Base-by-base conservation (phyloP, 2,797 vertebrate species). In the Poeciliopsis turneri region DNA sequence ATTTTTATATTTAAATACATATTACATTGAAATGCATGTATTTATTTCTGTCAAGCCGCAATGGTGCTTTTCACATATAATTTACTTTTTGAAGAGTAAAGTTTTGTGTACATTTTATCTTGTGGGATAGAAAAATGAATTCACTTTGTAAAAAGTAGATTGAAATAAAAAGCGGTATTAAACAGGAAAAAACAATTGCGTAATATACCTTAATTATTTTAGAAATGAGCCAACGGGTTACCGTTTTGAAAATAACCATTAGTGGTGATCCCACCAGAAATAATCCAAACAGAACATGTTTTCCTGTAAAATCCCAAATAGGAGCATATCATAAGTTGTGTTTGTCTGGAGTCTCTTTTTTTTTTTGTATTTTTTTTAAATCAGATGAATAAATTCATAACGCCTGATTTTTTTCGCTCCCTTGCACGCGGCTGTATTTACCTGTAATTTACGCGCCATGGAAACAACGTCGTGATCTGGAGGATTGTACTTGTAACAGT, bases 401-500 rank as follows among this genome's bases (percentile, higher is more conserved):
- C 46, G 28, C 76, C 47, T 18, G 43, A 36, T 55, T 25, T 0
- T 0, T 11, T 72, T 47, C 4, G 33, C 20, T 18, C 39, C 8
- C n/a, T 16, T 51, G 16, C 30, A 11, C 47, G 47, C n/a, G 33
- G 47, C 45, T 51, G 53, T 5, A 1, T 91, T 93, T 84, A 98
- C 97, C 97, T 98, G 97, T 78, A 98, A 90, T 83, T 97, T 98
- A 49, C 96, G 95, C 0, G 97, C 97, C 97, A 98, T 98, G 83
- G 90, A 93, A 69, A 98, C 97, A 82, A 98, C 97, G 76, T 98
- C 97, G 7, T 98, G 97, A 89, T 98, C 97, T 0, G 97, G 97
- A 1, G 97, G 97, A 86, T 98, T 99, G 92, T 99, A 99, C 79
- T 98, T 98, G 91, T 98, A 98, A 94, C 97, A 99, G 91, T 99